Percentiles rank a stretch among this genome's conserved stretches.
Conservation (phyloP, 2,888 invertebrate species). For the Polietes domitor region DNA sequence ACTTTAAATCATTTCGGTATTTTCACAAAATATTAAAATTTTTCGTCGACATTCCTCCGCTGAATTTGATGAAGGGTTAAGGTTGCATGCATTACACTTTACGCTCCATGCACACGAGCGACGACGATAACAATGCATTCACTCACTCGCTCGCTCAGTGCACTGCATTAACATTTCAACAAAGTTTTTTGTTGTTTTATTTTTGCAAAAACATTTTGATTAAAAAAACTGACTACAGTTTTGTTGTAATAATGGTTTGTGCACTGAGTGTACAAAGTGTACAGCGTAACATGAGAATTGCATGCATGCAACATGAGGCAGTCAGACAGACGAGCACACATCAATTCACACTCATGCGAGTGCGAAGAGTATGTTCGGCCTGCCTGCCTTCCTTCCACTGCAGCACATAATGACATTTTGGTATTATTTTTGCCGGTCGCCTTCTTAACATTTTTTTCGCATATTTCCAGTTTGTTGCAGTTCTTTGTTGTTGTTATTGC, state of each 20-base stretch:
- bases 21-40: background rate
- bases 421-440: slow-evolving; percentile 24
- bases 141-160: background rate
- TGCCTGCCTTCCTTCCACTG: slow-evolving; percentile 1
- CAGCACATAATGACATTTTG: slow-evolving; percentile 30
- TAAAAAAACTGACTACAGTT: slow-evolving; percentile 51
- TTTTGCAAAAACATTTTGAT: slow-evolving; percentile 43
- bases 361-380: no score
- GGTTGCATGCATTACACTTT: slow-evolving; percentile 54
- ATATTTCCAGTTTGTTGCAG: background rate
- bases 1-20: no score
- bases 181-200: slow-evolving; percentile 16
- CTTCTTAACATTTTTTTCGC: slow-evolving; percentile 30
- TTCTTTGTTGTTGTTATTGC: background rate
- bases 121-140: slow-evolving; percentile 21
- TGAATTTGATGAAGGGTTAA: slow-evolving; percentile 54
- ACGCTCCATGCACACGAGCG: slow-evolving; percentile 13
- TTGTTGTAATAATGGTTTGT: slow-evolving; percentile 8
- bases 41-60: background rate
- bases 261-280: background rate
- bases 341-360: background rate
- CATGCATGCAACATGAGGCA: slow-evolving; percentile 34
- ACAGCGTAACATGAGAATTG: slow-evolving; percentile 34
- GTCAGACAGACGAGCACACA: background rate
- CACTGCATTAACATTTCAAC: slow-evolving; percentile 30